phyloP scores from a whole-genome alignment of 2,888 invertebrate species.

The Acanthococcus lagerstroemiae region DNA sequence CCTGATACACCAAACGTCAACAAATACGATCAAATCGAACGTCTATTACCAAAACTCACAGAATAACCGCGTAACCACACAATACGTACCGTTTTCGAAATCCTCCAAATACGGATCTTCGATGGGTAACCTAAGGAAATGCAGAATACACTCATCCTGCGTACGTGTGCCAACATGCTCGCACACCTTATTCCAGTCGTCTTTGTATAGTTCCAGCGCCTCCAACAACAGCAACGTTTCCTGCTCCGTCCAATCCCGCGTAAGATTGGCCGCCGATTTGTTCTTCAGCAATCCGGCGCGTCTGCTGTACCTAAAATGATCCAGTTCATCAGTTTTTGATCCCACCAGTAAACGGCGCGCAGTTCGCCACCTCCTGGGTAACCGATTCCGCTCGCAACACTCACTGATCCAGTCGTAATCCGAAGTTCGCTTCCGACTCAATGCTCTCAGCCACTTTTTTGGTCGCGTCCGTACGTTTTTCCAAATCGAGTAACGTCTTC shows the following conservation, averaged over 20 bases:
- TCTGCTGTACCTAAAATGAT: slow-evolving; percentile 48
- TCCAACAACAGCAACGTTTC: slow-evolving; percentile 91
- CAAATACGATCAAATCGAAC: too few species aligned
- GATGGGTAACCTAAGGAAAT: slow-evolving; percentile 93
- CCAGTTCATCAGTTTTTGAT: neutral
- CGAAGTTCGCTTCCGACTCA: slow-evolving; percentile 53
- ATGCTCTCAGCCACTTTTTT: slow-evolving; percentile 42
- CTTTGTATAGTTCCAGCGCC: slow-evolving; percentile 94
- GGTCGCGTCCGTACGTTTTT: slow-evolving; percentile 46
- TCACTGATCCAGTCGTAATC: slow-evolving; percentile 81
- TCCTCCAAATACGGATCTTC: slow-evolving; percentile 97
- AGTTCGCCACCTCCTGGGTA: neutral
- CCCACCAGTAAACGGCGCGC: neutral
- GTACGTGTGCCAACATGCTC: slow-evolving; percentile 97
- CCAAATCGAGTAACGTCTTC: slow-evolving; percentile 62
- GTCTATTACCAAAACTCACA: too few species aligned
- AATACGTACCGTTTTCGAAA: slow-evolving; percentile 50
- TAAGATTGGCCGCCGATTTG: slow-evolving; percentile 64
- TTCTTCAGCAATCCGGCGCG: slow-evolving; percentile 65
- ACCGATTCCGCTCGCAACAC: slow-evolving; percentile 35
- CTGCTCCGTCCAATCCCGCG: slow-evolving; percentile 96
- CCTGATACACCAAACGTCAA: too few species aligned
- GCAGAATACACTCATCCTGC: slow-evolving; percentile 98
- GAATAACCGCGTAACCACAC: neutral
- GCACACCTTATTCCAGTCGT: slow-evolving; percentile 99